Base-by-base conservation (phyloP, 2,797 vertebrate species). In the Enteromius mattozi region DNA sequence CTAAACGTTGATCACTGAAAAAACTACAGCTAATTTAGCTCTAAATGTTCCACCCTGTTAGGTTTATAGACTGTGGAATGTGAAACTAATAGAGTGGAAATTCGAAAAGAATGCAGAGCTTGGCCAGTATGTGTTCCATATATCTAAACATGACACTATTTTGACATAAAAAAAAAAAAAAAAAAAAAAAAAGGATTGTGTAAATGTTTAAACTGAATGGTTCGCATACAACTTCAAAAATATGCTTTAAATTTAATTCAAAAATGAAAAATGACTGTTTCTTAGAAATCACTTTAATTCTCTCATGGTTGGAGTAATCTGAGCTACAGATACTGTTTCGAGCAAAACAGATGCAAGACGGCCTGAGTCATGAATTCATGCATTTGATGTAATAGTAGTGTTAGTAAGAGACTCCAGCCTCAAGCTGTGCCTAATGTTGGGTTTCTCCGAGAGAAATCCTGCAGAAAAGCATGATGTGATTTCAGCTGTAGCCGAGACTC, bases 401-500 rank as follows among this genome's bases (percentile, higher is more conserved):
- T 66, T 35, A 37, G 42, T 27, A 51, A 63, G 19, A 0, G 13
- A 65, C 71, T 66, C 2, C 56, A 65, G 56, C 30, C 42, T 63
- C 69, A 24, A 82, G 54, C 80, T 74, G 80, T 74, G 59, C 40
- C 24, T 40, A 49, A 40, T 65, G 70, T n/a, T 4, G 30, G 14
- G 56, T 70, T 63, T 82, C 59, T 35, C 1, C 1, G 16, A 78
- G 40, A 33, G 24, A 82, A 66, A 19, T 45, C 81, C 30, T 66
- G 81, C 13, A 65, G 42, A 45, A 82, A 13, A 6, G 1, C 14
- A 9, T 66, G 30, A 37, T 75, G 42, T 13, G 40, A 51, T 75
- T 82, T 66, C 45, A 27, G 51, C 69, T 82, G 37, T 54, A 74
- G 69, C 40, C 4, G 30, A 1, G 19, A 49, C 54, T 82, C n/a